Evolutionary conservation across 2,888 invertebrate species (phyloP), one percentile per base, ranked within the genome.

Genomic region (Sminthurides aquaticus): DNA sequence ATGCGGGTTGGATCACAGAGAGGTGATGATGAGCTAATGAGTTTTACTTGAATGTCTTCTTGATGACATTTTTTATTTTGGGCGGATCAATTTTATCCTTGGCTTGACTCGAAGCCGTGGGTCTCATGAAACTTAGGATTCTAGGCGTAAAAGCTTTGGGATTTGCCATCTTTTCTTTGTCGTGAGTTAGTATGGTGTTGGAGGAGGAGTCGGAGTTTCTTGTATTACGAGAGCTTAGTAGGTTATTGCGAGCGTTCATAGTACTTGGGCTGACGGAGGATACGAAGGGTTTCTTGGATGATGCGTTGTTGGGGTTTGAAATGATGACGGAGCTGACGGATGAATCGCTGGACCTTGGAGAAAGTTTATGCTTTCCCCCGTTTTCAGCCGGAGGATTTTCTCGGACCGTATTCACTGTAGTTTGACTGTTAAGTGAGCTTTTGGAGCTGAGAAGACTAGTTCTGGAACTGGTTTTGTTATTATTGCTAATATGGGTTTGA

Each of bases 91-190:
- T 57, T 67, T 75, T 80, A 71, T 83, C 85, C 78, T 90, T 88
- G 60, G 90, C 90, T 29, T 86, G 84, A 71, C 91, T 91, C 11
- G 91, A 87, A 27, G 91, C 86, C 0, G 92, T 92, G 1, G 91
- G 91, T 75, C 90, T 84, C 91, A 92, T 91, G 77, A 91, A 91
- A 67, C 87, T 84, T 65, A 84, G 81, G n/a, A 73, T 71, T 60
- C 72, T 65, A 26, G 71, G 71, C 48, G 71, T 69, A 27, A 70
- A 69, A 8, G 67, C 68, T 62, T 69, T 69, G 20, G 59, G 24
- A 2, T 55, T 29, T 62, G 74, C 49, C 65, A 73, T 75, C 34
- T 79, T 34, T 34, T 11, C 5, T 15, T 34, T 34, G 43, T 34
- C 43, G 43, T 34, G 43, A 15, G 5, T 5, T 34, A 34, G 43